Evolutionary conservation across 35 echinoderm and acorn worm genomes (phyloP).

Genomic region (Lytechinus variegatus): DNA sequence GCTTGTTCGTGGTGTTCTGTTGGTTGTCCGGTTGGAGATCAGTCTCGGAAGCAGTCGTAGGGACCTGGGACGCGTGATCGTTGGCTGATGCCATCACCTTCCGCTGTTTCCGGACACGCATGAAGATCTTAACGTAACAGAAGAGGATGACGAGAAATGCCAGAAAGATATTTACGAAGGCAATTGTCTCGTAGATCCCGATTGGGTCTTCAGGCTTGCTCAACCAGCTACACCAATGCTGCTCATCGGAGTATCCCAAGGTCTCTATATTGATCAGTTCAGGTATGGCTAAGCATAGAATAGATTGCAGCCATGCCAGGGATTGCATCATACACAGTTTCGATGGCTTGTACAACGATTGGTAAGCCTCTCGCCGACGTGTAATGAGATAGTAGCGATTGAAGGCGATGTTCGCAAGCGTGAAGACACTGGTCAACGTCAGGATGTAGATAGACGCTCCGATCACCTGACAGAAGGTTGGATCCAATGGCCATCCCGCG

Average conservation of each 20-base stretch:
- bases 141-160: conserved; percentile 45
- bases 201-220: conserved; percentile 39
- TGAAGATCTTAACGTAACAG: conserved; percentile 45
- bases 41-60: neutral
- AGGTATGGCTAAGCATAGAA: conserved; percentile 30
- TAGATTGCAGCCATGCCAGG: conserved; percentile 25
- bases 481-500: conserved; percentile 8
- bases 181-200: conserved; percentile 33
- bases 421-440: conserved; percentile 29
- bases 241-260: conserved; percentile 38
- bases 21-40: neutral
- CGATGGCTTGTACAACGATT: neutral
- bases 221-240: conserved; percentile 43
- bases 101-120: conserved; percentile 26
- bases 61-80: neutral
- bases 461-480: conserved; percentile 31
- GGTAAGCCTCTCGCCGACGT: conserved; percentile 37
- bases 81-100: neutral
- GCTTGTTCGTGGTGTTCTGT: neutral
- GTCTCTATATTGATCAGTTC: conserved; percentile 46
- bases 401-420: conserved; percentile 50
- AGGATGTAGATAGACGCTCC: neutral
- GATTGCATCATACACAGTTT: conserved; percentile 35
- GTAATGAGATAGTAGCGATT: conserved; percentile 61
- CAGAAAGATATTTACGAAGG: conserved; percentile 40